Evolutionary conservation across 2,113 vertebrate species (phyloP), one percentile per base, ranked within the genome.

Genomic region (Hippolais icterina): DNA sequence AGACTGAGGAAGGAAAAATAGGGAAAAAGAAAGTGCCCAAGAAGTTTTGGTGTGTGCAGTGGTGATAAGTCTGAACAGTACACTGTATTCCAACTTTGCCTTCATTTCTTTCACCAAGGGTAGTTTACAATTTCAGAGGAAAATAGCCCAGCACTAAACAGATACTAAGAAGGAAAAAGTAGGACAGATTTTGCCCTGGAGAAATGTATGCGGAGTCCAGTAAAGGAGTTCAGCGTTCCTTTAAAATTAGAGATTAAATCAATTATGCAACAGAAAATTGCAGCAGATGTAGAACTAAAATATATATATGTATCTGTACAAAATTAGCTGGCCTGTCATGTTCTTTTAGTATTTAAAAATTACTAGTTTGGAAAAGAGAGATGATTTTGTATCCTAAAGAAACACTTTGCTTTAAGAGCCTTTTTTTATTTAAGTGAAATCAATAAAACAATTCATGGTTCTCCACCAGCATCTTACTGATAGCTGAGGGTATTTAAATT

Each of bases 221-320:
- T 91, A 97, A 97, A 95, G 96, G 97, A 98, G 97, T 98, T 98
- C 97, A 97, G 82, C 64, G 25, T 98, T 98, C 96, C 97, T 98
- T 97, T 97, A 97, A 98, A 98, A 98, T 98, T 96, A 97, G 97
- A 98, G 98, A 98, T 98, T 98, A 98, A 98, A 98, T 98, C 98
- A 98, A 98, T 98, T 98, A 98, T 97, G 97, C 97, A 98, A 97
- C 96, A 95, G 96, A 95, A 98, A 98, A 97, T 77, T 94, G 91
- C 95, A 98, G 98, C 98, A 98, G 97, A 98, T 97, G 98, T 96
- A 96, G 94, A 87, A 96, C 72, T 95, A 91, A 95, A 91, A 56
- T 83, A 96, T 91, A 94, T 87, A 93, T 92, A 81, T 18, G 70
- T 95, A 78, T 94, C 94, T 89, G 83, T 92, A 80, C 50, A 95